A percentile compares a stretch with the other conserved stretches of the same genome.
phyloP scores from a whole-genome alignment of 2,888 invertebrate genomes.

The Cephus rjabovi region DNA sequence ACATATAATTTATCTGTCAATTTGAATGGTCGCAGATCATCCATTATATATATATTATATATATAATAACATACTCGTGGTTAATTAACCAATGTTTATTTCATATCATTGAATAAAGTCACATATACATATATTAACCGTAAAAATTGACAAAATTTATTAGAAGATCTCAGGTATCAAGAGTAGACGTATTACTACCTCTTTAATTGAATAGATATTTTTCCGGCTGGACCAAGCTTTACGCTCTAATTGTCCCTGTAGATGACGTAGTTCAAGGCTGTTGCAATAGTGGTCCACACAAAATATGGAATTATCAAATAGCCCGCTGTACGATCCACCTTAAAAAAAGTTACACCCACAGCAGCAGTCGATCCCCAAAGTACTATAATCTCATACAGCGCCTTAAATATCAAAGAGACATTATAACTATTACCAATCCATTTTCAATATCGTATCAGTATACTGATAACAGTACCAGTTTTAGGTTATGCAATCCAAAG shows the following conservation, averaged over 20 bases:
- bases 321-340: conserved; percentile 75
- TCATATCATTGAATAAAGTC: conserved; percentile 58
- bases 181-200: conserved; percentile 27
- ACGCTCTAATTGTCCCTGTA: conserved; percentile 71
- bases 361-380: conserved; percentile 72
- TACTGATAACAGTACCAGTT: conserved; percentile 70
- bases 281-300: conserved; percentile 79
- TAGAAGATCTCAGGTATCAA: neutral
- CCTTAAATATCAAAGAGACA: conserved; percentile 67
- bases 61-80: conserved; percentile 55
- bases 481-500: conserved; percentile 78
- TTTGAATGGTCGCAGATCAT: neutral
- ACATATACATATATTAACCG: neutral
- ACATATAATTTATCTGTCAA: conserved; percentile 45
- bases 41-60: conserved; percentile 38
- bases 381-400: conserved; percentile 72
- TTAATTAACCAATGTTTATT: conserved; percentile 59
- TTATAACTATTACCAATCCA: conserved; percentile 3
- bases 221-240: conserved; percentile 44
- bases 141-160: neutral
- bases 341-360: conserved; percentile 72
- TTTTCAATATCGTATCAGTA: conserved; percentile 3
- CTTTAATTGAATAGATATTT: conserved; percentile 42
- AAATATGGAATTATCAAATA: conserved; percentile 81
- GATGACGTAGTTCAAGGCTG: conserved; percentile 76